Evolutionary conservation across 2,797 vertebrate genomes (phyloP).

Genomic region (Myoxocephalus aenaeus): DNA sequence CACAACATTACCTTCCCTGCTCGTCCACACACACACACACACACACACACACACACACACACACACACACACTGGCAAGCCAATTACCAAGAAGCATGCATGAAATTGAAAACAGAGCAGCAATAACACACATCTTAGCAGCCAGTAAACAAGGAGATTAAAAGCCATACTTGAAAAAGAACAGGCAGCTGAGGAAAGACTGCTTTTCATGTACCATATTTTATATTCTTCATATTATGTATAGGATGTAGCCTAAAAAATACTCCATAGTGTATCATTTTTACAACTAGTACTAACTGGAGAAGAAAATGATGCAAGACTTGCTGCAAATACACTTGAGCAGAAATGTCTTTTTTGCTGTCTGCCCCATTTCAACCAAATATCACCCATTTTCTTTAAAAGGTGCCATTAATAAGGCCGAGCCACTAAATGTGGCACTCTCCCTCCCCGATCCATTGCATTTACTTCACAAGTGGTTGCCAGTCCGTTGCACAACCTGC

Average conservation of each 20-base stretch:
- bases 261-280: too few species aligned
- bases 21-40: slow-evolving; percentile 6
- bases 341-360: too few species aligned
- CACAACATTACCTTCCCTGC: neutral
- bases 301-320: neutral
- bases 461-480: too few species aligned
- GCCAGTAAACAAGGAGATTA: slow-evolving; percentile 53
- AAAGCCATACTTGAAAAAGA: neutral
- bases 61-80: slow-evolving; percentile 31
- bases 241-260: neutral
- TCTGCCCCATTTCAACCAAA: too few species aligned
- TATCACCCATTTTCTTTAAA: too few species aligned
- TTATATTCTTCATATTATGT: neutral
- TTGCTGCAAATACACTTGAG: too few species aligned
- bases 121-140: slow-evolving; percentile 50
- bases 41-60: slow-evolving; percentile 18
- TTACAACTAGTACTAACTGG: neutral
- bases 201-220: neutral
- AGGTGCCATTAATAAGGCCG: too few species aligned
- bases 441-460: too few species aligned
- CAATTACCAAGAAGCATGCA: slow-evolving; percentile 58
- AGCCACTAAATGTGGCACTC: too few species aligned
- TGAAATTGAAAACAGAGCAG: slow-evolving; percentile 59
- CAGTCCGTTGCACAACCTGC: too few species aligned
- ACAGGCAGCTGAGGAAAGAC: neutral